Conservation (phyloP, 2,888 invertebrate genomes). For the Drosophila affinis region DNA sequence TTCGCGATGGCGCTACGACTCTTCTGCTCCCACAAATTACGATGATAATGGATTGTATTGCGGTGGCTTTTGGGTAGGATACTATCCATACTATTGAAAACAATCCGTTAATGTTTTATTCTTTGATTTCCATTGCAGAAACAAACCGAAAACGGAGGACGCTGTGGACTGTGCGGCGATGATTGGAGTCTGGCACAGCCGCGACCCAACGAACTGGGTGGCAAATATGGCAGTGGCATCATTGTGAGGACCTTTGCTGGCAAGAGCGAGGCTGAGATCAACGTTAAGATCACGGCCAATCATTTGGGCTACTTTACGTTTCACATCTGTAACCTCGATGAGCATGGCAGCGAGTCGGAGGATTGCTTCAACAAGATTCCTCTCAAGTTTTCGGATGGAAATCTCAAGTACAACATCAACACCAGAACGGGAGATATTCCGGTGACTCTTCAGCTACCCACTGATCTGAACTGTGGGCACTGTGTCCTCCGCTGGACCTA, state of each 20-base stretch:
- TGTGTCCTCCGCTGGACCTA: conserved; percentile 86
- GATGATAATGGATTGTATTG: conserved; percentile 85
- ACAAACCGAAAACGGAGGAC: conserved; percentile 84
- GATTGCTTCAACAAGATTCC: conserved; percentile 84
- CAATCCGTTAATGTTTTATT: accelerated
- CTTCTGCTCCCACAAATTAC: conserved; percentile 84
- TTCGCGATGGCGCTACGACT: conserved; percentile 85
- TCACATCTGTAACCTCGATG: conserved; percentile 84
- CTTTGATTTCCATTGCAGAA: conserved; percentile 45
- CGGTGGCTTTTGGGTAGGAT: conserved; percentile 84
- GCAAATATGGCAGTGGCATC: conserved; percentile 84
- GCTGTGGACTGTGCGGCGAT: conserved; percentile 86
- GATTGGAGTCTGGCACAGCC: conserved; percentile 83
- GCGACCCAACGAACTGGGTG: conserved; percentile 85
- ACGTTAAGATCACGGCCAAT: conserved; percentile 84
- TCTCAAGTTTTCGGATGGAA: conserved; percentile 79
- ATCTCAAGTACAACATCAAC: conserved; percentile 60
- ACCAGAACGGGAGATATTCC: conserved; percentile 62
- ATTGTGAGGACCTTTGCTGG: conserved; percentile 83
- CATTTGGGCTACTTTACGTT: conserved; percentile 85
- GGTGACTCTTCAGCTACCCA: conserved; percentile 80
- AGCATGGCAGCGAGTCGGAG: conserved; percentile 84
- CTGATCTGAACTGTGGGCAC: conserved; percentile 84
- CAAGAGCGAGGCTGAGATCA: conserved; percentile 69
- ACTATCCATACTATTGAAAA: accelerated